A percentile compares a stretch with the other conserved stretches of the same genome.
phyloP scores from a whole-genome alignment of 2,888 invertebrate species.

The Sturmia bella region DNA sequence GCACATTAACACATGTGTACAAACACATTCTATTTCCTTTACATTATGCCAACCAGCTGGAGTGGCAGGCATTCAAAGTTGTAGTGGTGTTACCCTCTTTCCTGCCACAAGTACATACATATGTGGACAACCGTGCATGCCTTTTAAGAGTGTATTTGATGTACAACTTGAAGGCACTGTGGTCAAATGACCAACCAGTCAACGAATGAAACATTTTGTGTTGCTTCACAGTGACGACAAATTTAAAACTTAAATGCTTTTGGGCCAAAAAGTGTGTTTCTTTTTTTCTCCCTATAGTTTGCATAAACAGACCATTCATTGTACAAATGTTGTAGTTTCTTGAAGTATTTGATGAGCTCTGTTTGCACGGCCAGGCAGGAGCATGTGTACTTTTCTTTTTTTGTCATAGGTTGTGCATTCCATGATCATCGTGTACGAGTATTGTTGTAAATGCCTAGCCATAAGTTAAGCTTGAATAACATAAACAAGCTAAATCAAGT shows the following conservation, averaged over 20 bases:
- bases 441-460: conserved; percentile 74
- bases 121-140: conserved; percentile 15
- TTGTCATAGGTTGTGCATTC: conserved; percentile 18
- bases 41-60: not conserved
- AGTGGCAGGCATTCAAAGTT: conserved; percentile 9
- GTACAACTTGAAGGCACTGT: conserved; percentile 60
- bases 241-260: not conserved
- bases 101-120: conserved; percentile 22
- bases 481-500: conserved; percentile 81
- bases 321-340: conserved; percentile 23
- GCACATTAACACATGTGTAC: conserved; percentile 40
- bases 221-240: conserved; percentile 32
- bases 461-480: conserved; percentile 77
- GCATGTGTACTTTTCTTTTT: not conserved
- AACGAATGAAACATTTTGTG: conserved; percentile 49
- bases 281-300: not conserved
- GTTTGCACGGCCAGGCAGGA: not conserved
- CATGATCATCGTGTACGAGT: not conserved
- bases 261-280: not conserved
- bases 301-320: conserved; percentile 26
- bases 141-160: conserved; percentile 45
- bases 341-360: conserved; percentile 30
- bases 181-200: conserved; percentile 60
- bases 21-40: conserved; percentile 43
- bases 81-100: conserved; percentile 51